Evolutionary conservation across 1,140 invertebrate species (phyloP), one percentile per base, ranked within the genome.

Genomic region (Heliconius hermathena): DNA sequence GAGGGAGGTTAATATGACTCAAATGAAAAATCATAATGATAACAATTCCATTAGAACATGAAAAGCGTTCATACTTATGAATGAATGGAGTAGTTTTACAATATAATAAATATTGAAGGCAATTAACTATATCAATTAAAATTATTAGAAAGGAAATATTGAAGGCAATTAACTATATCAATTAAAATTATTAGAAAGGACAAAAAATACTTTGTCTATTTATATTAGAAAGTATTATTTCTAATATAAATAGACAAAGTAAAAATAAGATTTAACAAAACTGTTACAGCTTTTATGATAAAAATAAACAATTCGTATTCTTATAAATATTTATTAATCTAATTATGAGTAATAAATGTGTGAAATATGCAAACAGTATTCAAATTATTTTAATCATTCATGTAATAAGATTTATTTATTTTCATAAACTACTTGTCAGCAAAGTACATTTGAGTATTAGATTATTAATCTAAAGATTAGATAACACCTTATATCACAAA

Each of bases 381-480:
- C 9, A 66, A 66, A 26, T 66, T 66, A 66, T 8, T 66, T 66
- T 66, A 1, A 60, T 29, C 26, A 66, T 66, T 66, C 9, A 66
- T 66, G 60, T 22, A 66, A 29, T 66, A 66, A 26, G 1, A 29
- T 66, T 26, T 26, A 66, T 66, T 66, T 26, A 26, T 66, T 66
- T 66, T 66, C 13, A 66, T 66, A 66, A 66, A 66, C 60, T 41
- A 18, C 41, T 16, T 72, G 46, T 72, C 46, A 72, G 6, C 20
- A 71, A 49, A 52, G 29, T 13, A 76, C 22, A 71, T 71, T 76
- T 80, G 70, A 49, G 70, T 73, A 73, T 79, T 52, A 72, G 38
- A 76, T 66, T 73, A 74, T 82, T 76, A 82, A 80, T 78, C 82
- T 84, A 78, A 20, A 82, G 81, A 81, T 84, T 82, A 80, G 74